Percentiles rank a stretch among this genome's conserved stretches.
Conservation (phyloP, 1,140 invertebrate species). For the Drosophila bipectinata region DNA sequence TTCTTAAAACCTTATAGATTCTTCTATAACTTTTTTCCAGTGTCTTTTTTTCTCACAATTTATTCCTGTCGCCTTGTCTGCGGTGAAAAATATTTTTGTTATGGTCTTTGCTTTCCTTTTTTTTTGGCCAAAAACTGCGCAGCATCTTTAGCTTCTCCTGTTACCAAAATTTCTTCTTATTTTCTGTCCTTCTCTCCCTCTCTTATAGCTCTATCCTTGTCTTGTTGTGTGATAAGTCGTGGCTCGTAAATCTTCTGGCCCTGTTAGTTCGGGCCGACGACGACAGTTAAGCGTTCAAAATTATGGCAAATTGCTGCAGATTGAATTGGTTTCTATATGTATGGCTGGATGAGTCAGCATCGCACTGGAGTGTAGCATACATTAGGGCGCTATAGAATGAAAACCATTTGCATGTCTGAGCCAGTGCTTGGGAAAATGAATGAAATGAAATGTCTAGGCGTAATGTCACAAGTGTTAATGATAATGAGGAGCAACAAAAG, state of each 20-base stretch:
- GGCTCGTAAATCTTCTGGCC: conserved; percentile 50
- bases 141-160: conserved; percentile 38
- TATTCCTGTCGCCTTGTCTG: conserved; percentile 2
- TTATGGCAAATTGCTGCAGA: conserved; percentile 57
- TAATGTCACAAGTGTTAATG: conserved; percentile 46
- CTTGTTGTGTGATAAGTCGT: conserved; percentile 36
- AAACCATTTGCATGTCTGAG: conserved; percentile 57
- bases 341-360: conserved; percentile 48
- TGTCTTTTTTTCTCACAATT: background rate
- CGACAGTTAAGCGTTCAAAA: conserved; percentile 47
- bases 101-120: conserved; percentile 35
- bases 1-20: too few relatives aligned
- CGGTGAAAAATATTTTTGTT: conserved; percentile 62
- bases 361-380: conserved; percentile 31
- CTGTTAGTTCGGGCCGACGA: conserved; percentile 46
- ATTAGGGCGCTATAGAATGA: conserved; percentile 31
- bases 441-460: conserved; percentile 37
- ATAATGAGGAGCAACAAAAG: conserved; percentile 39
- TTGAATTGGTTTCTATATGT: conserved; percentile 44
- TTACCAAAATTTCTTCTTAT: conserved; percentile 7
- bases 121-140: conserved; percentile 49
- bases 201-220: background rate
- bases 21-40: too few relatives aligned
- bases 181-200: background rate
- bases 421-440: conserved; percentile 20